Conservation (phyloP, 2,888 invertebrate species). For the Subacronicta megacephala region DNA sequence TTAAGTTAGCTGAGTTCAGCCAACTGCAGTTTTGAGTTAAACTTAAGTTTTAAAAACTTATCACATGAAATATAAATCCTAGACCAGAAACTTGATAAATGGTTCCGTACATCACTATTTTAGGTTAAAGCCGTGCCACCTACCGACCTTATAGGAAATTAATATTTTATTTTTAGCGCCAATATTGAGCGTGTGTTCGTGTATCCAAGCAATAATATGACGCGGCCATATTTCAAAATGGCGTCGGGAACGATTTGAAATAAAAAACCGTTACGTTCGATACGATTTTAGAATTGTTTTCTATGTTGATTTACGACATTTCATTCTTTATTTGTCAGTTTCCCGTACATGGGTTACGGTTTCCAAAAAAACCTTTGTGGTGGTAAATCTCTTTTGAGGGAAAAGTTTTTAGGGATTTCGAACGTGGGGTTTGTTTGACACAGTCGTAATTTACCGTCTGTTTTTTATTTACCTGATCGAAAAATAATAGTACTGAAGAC, state of each 20-base stretch:
- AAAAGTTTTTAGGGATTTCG: background rate
- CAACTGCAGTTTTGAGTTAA: conserved; percentile 14
- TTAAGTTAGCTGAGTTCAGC: conserved; percentile 12
- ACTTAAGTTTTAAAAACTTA: conserved; percentile 30
- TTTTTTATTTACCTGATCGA: background rate
- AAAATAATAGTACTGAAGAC: no score
- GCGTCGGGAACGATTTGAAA: conserved; percentile 75
- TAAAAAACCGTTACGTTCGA: conserved; percentile 60
- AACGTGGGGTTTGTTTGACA: background rate
- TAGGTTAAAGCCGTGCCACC: conserved; percentile 73
- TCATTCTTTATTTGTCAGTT: conserved; percentile 44
- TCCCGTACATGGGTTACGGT: conserved; percentile 7
- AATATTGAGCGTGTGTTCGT: conserved; percentile 73
- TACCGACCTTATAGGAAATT: conserved; percentile 79
- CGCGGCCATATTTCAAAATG: conserved; percentile 79
- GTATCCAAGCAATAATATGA: conserved; percentile 75
- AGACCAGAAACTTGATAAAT: conserved; percentile 56
- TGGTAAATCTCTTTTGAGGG: conserved; percentile 22
- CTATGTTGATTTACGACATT: conserved; percentile 53
- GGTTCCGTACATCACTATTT: conserved; percentile 60
- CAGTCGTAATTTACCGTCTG: background rate
- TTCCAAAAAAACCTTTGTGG: conserved; percentile 14
- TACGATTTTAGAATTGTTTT: conserved; percentile 60
- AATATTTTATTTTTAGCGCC: conserved; percentile 85
- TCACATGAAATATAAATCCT: conserved; percentile 46